A percentile compares a stretch with the other conserved stretches of the same genome.
phyloP scores from a whole-genome alignment of 2,888 invertebrate species.

The Eristalis pertinax region DNA sequence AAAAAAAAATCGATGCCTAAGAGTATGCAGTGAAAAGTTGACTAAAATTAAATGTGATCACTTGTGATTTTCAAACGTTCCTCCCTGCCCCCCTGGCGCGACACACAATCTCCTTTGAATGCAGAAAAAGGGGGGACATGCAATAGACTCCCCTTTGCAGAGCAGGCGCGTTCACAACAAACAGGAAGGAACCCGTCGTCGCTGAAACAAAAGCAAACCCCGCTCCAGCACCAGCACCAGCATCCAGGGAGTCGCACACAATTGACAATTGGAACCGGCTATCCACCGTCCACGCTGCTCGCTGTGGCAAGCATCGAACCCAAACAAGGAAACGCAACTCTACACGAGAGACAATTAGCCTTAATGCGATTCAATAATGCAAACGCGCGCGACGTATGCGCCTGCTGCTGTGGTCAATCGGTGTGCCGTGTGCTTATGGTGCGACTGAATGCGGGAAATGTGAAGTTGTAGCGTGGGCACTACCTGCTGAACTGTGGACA shows the following conservation, averaged over 20 bases:
- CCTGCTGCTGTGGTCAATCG: background rate
- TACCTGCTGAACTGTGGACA: no score
- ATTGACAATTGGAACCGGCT: conserved; percentile 14
- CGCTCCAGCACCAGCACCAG: no score
- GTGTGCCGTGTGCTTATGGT: background rate
- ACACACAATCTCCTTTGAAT: no score
- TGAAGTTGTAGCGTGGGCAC: background rate
- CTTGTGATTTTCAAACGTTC: background rate
- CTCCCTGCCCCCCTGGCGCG: background rate
- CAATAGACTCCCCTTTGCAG: conserved; percentile 2
- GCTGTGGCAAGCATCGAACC: no score
- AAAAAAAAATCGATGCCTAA: background rate
- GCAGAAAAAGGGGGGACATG: background rate
- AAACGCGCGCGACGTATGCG: conserved; percentile 1
- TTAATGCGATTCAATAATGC: conserved; percentile 34
- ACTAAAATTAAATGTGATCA: conserved; percentile 2
- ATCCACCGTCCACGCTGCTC: background rate
- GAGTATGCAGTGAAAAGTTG: conserved; percentile 25
- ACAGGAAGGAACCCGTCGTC: conserved; percentile 47
- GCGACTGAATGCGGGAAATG: background rate
- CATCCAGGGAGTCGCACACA: conserved; percentile 18
- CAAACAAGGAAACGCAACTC: conserved; percentile 43
- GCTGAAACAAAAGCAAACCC: conserved; percentile 31
- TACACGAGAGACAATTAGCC: conserved; percentile 26
- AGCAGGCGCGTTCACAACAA: conserved; percentile 1